phyloP scores from a whole-genome alignment of 2,888 invertebrate species.

The Heliconius erato region DNA sequence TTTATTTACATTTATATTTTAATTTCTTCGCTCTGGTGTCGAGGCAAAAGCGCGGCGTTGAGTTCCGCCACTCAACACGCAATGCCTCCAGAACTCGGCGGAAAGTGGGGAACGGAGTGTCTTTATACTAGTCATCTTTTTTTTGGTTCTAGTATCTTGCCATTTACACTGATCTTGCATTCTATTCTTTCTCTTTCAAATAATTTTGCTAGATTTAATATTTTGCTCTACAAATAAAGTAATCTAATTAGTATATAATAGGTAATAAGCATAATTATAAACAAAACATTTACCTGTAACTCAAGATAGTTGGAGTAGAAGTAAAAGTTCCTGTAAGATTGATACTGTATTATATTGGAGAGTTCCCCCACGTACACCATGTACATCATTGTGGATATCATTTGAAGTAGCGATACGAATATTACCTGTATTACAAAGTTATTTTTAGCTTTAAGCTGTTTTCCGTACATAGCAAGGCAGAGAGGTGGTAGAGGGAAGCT shows the following conservation, averaged over 20 bases:
- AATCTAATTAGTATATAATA: background rate
- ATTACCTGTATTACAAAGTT: slow-evolving; percentile 62
- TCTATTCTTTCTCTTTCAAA: no score
- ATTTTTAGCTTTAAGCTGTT: background rate
- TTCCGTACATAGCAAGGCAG: background rate
- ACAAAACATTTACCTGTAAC: slow-evolving; percentile 63
- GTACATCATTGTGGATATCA: slow-evolving; percentile 71
- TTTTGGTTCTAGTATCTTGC: no score
- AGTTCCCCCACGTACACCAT: slow-evolving; percentile 79
- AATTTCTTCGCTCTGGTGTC: no score
- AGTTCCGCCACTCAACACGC: no score
- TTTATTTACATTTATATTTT: no score
- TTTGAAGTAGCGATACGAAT: slow-evolving; percentile 68
- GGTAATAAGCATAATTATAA: background rate
- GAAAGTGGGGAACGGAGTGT: no score
- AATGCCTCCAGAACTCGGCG: no score
- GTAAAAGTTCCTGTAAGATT: slow-evolving; percentile 70
- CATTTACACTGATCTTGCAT: no score
- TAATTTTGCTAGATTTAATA: no score
- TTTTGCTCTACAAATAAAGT: background rate
- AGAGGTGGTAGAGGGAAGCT: background rate
- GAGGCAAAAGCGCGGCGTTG: no score
- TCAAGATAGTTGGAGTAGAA: slow-evolving; percentile 73
- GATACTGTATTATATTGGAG: slow-evolving; percentile 76
- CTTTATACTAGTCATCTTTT: no score